Evolutionary conservation across 2,797 vertebrate genomes (phyloP).

Genomic region (Neopelma chrysocephalum): DNA sequence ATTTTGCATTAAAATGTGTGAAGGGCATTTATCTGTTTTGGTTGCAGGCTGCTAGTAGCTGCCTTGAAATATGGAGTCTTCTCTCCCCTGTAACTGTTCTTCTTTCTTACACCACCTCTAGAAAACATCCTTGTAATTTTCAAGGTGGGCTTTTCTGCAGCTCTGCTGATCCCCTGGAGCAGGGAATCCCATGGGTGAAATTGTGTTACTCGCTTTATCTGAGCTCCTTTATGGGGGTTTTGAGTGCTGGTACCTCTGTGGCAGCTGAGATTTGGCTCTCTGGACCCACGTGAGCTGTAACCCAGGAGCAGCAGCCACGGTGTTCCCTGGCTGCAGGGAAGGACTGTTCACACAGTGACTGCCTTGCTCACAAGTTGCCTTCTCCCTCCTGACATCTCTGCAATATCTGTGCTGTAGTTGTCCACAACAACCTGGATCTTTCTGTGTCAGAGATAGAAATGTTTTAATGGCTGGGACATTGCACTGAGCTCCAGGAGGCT

Average conservation of each 20-base stretch:
- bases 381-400: background rate
- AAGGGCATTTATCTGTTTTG: background rate
- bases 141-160: background rate
- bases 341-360: background rate
- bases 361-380: background rate
- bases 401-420: background rate
- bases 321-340: background rate
- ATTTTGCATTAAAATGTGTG: background rate
- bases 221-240: background rate
- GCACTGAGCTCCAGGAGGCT: background rate
- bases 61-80: background rate
- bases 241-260: background rate
- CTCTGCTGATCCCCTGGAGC: background rate
- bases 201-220: accelerated
- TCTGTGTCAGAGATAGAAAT: background rate
- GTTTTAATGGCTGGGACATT: background rate
- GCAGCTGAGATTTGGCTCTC: background rate
- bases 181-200: background rate
- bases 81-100: background rate
- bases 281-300: background rate
- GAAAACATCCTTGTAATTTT: background rate
- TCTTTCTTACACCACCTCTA: background rate
- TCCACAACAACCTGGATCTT: background rate
- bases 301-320: background rate
- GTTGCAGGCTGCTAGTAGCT: background rate